Evolutionary conservation across 2,797 vertebrate species (phyloP), one percentile per base, ranked within the genome.

Genomic region (Parotocinclus haroldoi): DNA sequence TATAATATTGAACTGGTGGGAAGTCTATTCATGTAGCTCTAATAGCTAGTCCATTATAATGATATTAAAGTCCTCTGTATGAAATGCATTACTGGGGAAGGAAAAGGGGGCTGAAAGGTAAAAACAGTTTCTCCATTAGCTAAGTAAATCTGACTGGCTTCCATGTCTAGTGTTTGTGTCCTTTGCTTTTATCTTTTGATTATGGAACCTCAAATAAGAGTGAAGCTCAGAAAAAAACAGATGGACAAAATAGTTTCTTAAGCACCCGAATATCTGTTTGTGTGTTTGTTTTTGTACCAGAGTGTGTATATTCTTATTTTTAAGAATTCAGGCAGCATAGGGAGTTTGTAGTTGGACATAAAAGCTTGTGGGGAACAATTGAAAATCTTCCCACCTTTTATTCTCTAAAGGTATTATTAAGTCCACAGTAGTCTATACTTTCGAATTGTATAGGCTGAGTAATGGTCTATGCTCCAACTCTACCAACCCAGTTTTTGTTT

Each of bases 61-160:
- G 75, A 79, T 80, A 78, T 82, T 82, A 72, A 73, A 81, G 74
- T 66, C 76, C 79, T 70, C 60, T 69, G 76, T 60, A 50, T 59
- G 69, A 79, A 84, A 84, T 84, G 80, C 77, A 79, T 79, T 78
- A 79, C 82, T 84, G 78, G 79, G 76, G 77, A n/a, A n/a, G 42
- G 50, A 78, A 74, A 72, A 56, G 73, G 61, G 12, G n/a, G 58
- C 66, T 59, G 69, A 65, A 66, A 66, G 72, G 69, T 73, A 77
- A 68, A 72, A 18, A 74, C 73, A 78, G 59, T 13, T 75, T 74
- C 64, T 89, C 88, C 86, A 89, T 90, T 90, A 90, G 86, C 83
- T 82, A 86, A 88, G 89, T 89, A 88, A 89, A 82, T 85, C 83
- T 73, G 78, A 86, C 64, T 77, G 68, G 68, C 73, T 82, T 78